Evolutionary conservation across 2,113 vertebrate species (phyloP).

Genomic region (Helogale parvula): DNA sequence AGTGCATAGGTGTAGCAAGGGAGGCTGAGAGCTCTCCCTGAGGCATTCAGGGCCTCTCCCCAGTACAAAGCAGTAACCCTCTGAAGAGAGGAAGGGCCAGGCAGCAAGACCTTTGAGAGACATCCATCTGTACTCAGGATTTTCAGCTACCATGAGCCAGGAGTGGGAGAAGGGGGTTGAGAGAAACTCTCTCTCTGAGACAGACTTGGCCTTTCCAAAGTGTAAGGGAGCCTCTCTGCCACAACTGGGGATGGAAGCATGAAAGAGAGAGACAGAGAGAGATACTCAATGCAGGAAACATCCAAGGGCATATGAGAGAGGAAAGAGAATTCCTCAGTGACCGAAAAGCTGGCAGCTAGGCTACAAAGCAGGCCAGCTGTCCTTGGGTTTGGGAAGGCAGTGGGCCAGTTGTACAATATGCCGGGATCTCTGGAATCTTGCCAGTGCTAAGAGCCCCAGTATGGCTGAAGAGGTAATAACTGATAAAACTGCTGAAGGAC

Average conservation of each 20-base stretch:
- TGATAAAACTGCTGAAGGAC: neutral
- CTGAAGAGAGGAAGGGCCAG: neutral
- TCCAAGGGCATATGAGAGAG: neutral
- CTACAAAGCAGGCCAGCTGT: neutral
- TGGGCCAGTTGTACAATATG: neutral
- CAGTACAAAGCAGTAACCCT: neutral
- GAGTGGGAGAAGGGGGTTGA: neutral
- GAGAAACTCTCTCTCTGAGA: neutral
- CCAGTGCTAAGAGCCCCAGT: neutral
- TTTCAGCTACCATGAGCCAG: neutral
- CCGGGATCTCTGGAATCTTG: neutral
- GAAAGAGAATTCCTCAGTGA: neutral
- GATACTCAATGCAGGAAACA: neutral
- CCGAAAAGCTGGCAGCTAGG: neutral
- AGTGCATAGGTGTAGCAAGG: neutral
- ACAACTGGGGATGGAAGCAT: neutral
- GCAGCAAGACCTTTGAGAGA: neutral
- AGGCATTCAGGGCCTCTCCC: neutral
- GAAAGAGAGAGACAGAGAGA: too few species aligned
- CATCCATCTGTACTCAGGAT: neutral
- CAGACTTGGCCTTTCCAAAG: neutral
- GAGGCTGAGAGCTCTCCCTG: neutral
- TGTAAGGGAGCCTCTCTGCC: neutral
- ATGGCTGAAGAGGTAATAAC: neutral
- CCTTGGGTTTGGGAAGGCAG: neutral